phyloP scores from a whole-genome alignment of 2,888 invertebrate genomes.

The Leptinotarsa peninsularis region DNA sequence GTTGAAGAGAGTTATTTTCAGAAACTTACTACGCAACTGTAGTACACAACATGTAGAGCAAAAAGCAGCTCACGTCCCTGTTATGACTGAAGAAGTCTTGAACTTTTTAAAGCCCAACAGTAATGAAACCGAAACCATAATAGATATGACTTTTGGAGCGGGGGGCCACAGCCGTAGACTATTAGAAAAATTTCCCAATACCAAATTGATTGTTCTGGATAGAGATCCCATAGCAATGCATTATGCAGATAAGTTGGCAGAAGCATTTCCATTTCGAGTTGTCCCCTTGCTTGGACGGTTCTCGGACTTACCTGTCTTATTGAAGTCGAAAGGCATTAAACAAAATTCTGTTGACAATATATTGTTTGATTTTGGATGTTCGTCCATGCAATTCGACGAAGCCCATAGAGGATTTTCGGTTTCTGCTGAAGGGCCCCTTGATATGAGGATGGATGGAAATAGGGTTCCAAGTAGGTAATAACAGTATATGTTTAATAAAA shows the following conservation, averaged over 20 bases:
- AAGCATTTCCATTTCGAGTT: slow-evolving; percentile 77
- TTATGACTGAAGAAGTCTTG: slow-evolving; percentile 79
- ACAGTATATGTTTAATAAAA: neutral
- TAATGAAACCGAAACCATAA: slow-evolving; percentile 75
- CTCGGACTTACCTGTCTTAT: slow-evolving; percentile 82
- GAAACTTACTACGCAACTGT: slow-evolving; percentile 43
- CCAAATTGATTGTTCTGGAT: slow-evolving; percentile 85
- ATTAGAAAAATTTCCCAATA: slow-evolving; percentile 73
- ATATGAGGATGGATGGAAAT: slow-evolving; percentile 94
- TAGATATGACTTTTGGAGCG: slow-evolving; percentile 97
- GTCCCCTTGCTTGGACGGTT: slow-evolving; percentile 88
- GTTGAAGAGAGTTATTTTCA: slow-evolving; percentile 29
- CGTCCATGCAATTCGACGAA: slow-evolving; percentile 93
- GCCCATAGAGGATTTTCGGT: slow-evolving; percentile 88
- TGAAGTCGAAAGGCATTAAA: slow-evolving; percentile 71
- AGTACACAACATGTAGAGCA: slow-evolving; percentile 39
- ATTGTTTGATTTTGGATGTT: slow-evolving; percentile 93
- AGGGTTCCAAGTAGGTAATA: slow-evolving; percentile 72
- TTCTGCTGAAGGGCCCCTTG: slow-evolving; percentile 86
- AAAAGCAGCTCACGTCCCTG: slow-evolving; percentile 76
- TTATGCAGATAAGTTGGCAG: slow-evolving; percentile 74
- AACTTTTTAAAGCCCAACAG: slow-evolving; percentile 73
- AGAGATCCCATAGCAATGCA: slow-evolving; percentile 86
- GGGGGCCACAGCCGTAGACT: slow-evolving; percentile 89
- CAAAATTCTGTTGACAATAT: slow-evolving; percentile 85